phyloP scores from a whole-genome alignment of 1,140 invertebrate genomes.

The Rhizoglyphus robini region DNA sequence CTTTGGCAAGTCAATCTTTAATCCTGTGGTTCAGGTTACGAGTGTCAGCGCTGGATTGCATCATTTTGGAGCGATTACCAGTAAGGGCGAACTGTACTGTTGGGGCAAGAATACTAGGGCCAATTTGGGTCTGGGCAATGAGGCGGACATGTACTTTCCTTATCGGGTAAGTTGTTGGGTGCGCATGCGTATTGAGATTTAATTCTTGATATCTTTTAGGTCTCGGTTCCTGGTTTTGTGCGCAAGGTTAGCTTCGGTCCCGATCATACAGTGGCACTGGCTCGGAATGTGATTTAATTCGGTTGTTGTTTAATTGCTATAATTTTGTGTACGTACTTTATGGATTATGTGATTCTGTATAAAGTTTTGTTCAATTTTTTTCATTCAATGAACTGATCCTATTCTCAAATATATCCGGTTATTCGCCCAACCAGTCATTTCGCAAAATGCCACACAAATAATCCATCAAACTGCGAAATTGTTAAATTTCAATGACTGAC shows the following conservation, averaged over 20 bases:
- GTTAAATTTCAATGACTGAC: too few relatives aligned
- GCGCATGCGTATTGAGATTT: not conserved
- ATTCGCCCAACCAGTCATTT: too few relatives aligned
- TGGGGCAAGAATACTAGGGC: conserved; percentile 77
- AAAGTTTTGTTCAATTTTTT: too few relatives aligned
- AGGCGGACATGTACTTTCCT: conserved; percentile 72
- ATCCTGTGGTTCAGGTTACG: conserved; percentile 47
- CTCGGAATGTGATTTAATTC: not conserved
- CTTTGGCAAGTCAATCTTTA: conserved; percentile 66
- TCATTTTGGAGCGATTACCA: conserved; percentile 60
- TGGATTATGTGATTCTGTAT: too few relatives aligned
- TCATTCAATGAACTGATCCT: too few relatives aligned
- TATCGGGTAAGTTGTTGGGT: conserved; percentile 46
- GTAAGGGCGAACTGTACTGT: conserved; percentile 61
- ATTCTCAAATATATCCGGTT: too few relatives aligned
- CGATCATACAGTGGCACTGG: not conserved
- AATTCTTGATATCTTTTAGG: not conserved
- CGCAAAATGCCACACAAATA: too few relatives aligned
- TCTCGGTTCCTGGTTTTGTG: not conserved
- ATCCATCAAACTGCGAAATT: too few relatives aligned
- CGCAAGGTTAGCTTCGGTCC: not conserved
- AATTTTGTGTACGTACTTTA: too few relatives aligned
- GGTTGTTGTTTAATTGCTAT: too few relatives aligned
- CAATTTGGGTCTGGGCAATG: conserved; percentile 62
- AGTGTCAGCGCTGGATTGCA: conserved; percentile 48